Evolutionary conservation across 2,113 vertebrate species (phyloP), one percentile per base, ranked within the genome.

Genomic region (Diphyllodes magnificus): DNA sequence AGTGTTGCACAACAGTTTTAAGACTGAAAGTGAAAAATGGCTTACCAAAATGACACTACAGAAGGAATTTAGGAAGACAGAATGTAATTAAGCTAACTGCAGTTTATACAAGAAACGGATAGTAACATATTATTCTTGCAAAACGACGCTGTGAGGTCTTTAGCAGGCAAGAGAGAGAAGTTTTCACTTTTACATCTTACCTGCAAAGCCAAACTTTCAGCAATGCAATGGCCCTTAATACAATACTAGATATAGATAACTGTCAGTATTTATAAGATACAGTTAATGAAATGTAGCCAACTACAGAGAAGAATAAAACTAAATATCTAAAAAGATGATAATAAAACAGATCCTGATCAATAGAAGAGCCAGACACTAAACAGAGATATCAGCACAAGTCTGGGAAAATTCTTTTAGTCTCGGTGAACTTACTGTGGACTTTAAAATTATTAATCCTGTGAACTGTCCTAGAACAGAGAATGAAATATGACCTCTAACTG

Each of bases 41-140:
- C 82, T 85, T 68, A 72, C 75, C 44, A 81, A 86, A 91, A 64
- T 78, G 56, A 68, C 72, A 83, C 60, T 63, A 64, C 31, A 64
- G 75, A 89, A 93, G 40, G 82, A 96, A 92, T 92, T 96, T 90
- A 83, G 82, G 72, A 80, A 95, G 30, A 76, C 44, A 86, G 82
- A 94, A 86, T 79, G 71, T 64, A 95, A 96, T 93, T 93, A 93
- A 93, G 37, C 53, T 81, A 95, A 87, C 60, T 37, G 44, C 71
- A 94, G 64, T 95, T 95, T 91, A 82, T 87, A 75, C 19, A 93
- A 79, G 72, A 71, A 92, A 76, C 25, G 69, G 61, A 71, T 65
- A 45, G 51, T 17, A 89, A 57, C 37, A 25, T 40, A 77, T 69
- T 84, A 64, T 51, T 90, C 61, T 85, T 64, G 16, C 49, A 90